Percentiles rank a stretch among this genome's conserved stretches.
These are phyloP conservation scores for Leptinotarsa juncta DNA, from an alignment of 2,888 invertebrate species.

Conservation along the genomic window DNA sequence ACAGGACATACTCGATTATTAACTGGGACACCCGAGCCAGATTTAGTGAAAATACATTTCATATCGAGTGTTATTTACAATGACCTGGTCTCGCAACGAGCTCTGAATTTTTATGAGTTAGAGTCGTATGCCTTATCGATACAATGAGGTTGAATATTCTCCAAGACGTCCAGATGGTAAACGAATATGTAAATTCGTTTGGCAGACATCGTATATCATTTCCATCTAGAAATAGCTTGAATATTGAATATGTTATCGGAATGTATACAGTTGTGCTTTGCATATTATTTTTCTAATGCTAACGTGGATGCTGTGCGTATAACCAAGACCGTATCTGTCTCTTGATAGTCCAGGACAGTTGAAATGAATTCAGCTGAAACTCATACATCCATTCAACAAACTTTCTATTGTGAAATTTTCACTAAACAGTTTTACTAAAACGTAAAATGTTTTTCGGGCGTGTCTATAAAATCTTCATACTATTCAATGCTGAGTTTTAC, in stretches of 20 bases:
- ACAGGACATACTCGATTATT: neutral
- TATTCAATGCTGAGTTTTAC: no score
- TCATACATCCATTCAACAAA: no score
- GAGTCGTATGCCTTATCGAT: neutral
- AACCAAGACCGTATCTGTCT: neutral
- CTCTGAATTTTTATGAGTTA: conserved; percentile 6
- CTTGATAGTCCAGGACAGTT: neutral
- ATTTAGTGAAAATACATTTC: conserved; percentile 13
- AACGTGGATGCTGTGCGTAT: neutral
- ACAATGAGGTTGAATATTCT: neutral
- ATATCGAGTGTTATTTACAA: conserved; percentile 9
- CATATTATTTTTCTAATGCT: conserved; percentile 9
- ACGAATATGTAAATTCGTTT: conserved; percentile 10
- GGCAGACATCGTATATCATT: conserved; percentile 12
- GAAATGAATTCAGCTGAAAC: neutral
- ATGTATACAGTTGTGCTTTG: conserved; percentile 1
- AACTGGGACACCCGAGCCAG: conserved; percentile 3
- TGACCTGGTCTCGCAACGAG: conserved; percentile 15
- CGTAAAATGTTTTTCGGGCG: no score
- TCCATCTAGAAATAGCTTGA: conserved; percentile 7
- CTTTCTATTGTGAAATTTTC: no score
- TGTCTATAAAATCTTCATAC: no score
- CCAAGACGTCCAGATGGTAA: conserved; percentile 7
- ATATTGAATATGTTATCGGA: conserved; percentile 7
- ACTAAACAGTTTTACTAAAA: no score